phyloP scores from a whole-genome alignment of 2,113 vertebrate species.

The Empidonax alnorum region DNA sequence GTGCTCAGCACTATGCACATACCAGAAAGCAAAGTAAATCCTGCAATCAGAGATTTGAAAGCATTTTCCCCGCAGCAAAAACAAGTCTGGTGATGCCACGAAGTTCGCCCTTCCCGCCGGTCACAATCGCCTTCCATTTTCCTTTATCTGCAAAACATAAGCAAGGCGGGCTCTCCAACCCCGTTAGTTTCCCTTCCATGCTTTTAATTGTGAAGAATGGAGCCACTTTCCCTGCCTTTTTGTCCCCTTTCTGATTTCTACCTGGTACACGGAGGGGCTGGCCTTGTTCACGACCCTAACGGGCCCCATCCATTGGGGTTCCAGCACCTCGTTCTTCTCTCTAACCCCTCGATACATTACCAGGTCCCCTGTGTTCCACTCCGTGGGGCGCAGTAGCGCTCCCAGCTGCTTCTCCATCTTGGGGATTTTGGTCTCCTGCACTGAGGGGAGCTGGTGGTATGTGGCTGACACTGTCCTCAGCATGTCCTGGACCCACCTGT shows the following conservation, averaged over 20 bases:
- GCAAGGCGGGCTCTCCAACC: constrained; percentile 67
- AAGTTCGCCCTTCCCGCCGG: constrained; percentile 44
- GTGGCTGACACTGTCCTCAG: not conserved
- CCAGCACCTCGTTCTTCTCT: constrained; percentile 55
- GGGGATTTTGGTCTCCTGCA: constrained; percentile 11
- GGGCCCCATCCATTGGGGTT: constrained; percentile 39
- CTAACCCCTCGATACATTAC: constrained; percentile 33
- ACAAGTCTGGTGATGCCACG: constrained; percentile 37
- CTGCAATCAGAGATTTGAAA: constrained; percentile 66
- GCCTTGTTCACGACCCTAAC: constrained; percentile 67
- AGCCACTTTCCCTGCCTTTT: constrained; percentile 60
- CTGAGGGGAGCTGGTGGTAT: not conserved
- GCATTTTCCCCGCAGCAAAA: constrained; percentile 46
- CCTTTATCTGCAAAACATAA: constrained; percentile 71
- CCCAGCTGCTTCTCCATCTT: constrained; percentile 60
- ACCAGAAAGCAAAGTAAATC: constrained; percentile 67
- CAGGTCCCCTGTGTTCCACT: constrained; percentile 57
- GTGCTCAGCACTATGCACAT: constrained; percentile 29
- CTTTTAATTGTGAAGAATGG: constrained; percentile 65
- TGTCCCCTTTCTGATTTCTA: constrained; percentile 50
- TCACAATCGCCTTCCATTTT: constrained; percentile 65
- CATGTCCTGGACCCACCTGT: constrained; percentile 55
- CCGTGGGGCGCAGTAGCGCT: not conserved
- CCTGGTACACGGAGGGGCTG: constrained; percentile 54
- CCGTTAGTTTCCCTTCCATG: constrained; percentile 72